These are phyloP conservation scores for Oophaga pumilio DNA, from an alignment of 2,113 vertebrate species.

Conservation along the genomic window DNA sequence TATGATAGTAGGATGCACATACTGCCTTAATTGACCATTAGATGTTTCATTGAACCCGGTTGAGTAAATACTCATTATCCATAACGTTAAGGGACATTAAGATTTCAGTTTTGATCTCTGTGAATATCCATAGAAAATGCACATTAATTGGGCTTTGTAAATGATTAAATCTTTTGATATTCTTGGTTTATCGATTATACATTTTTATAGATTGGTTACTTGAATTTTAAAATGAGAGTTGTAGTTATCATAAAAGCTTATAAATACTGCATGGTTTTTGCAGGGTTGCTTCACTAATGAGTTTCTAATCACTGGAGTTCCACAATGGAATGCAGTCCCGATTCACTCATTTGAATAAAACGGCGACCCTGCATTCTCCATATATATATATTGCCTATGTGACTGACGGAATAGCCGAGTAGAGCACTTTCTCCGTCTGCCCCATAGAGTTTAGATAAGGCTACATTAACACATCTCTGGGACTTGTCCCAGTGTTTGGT, in stretches of 20 bases:
- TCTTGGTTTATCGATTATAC: neutral
- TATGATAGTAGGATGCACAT: neutral
- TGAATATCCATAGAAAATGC: neutral
- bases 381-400: no score
- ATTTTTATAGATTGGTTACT: neutral
- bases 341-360: no score
- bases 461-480: no score
- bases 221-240: neutral
- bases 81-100: slow-evolving; percentile 1
- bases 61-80: slow-evolving; percentile 18
- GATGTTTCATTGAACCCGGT: neutral
- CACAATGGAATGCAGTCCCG: no score
- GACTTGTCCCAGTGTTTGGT: no score
- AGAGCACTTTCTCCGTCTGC: no score
- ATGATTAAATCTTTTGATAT: neutral
- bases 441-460: no score
- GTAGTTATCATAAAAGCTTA: neutral
- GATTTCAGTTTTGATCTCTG: slow-evolving; percentile 9
- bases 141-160: slow-evolving; percentile 14
- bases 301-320: no score
- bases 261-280: no score
- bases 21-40: slow-evolving; percentile 1
- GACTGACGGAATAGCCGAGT: no score
- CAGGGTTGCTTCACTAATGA: no score
- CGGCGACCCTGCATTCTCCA: no score